Evolutionary conservation across 2,888 invertebrate genomes (phyloP).

Genomic region (Malachius bipustulatus): DNA sequence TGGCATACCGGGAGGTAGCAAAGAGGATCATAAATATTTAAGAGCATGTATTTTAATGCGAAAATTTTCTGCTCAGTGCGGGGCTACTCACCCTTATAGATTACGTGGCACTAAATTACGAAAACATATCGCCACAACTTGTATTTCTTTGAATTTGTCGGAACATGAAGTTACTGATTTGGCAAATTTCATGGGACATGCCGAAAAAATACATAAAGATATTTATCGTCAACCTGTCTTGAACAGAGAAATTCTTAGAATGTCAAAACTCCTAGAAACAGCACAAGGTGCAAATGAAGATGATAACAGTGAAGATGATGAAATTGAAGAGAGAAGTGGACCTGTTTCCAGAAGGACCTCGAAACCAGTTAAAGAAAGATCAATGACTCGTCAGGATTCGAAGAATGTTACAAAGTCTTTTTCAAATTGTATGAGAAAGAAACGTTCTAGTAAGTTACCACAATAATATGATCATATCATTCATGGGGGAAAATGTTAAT

Average conservation of each 20-base stretch:
- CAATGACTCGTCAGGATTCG: too few species aligned
- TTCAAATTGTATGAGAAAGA: too few species aligned
- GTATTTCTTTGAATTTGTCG: conserved; percentile 18
- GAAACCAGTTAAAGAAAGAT: too few species aligned
- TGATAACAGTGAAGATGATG: too few species aligned
- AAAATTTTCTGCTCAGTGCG: conserved; percentile 20
- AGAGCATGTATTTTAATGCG: conserved; percentile 21
- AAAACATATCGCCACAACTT: conserved; percentile 24
- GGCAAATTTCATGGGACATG: conserved; percentile 23
- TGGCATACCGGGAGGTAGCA: neutral
- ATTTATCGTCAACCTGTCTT: conserved; percentile 20
- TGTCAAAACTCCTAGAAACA: conserved; percentile 19
- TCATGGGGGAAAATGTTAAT: too few species aligned
- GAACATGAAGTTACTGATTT: conserved; percentile 20
- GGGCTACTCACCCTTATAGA: conserved; percentile 18
- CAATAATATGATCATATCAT: too few species aligned
- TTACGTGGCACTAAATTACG: conserved; percentile 20
- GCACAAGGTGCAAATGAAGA: conserved; percentile 14
- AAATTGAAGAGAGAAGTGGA: too few species aligned
- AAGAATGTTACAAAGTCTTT: too few species aligned
- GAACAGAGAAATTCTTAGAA: conserved; percentile 17
- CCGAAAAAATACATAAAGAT: conserved; percentile 22
- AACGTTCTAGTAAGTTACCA: too few species aligned
- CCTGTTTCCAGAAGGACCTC: too few species aligned
- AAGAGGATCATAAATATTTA: conserved; percentile 11